phyloP scores from a whole-genome alignment of 2,888 invertebrate species.

The Aphidoletes aphidimyza region DNA sequence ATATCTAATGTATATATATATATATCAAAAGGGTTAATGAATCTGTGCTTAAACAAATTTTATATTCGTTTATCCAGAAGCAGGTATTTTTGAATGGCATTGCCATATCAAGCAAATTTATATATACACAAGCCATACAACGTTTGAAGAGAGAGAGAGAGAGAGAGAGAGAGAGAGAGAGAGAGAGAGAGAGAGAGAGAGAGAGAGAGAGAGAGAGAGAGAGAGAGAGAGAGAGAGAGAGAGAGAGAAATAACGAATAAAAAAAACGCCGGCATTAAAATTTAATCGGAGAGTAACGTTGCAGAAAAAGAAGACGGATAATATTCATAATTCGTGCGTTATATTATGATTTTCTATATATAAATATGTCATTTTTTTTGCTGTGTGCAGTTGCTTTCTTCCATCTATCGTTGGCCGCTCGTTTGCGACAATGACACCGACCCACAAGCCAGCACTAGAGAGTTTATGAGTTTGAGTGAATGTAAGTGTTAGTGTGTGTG shows the following conservation, averaged over 20 bases:
- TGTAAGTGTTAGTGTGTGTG: background rate
- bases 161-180: background rate
- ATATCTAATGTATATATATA: background rate
- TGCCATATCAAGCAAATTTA: background rate
- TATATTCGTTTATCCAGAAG: slow-evolving; percentile 45
- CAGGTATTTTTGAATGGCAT: too few species aligned
- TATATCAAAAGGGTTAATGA: slow-evolving; percentile 35
- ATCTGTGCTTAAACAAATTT: slow-evolving; percentile 36
- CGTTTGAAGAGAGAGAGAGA: background rate
- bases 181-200: background rate
- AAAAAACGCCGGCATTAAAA: slow-evolving; percentile 48
- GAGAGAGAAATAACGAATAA: background rate
- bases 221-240: background rate
- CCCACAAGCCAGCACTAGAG: too few species aligned
- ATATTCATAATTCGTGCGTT: slow-evolving; percentile 30
- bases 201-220: too few species aligned
- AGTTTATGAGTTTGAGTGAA: background rate
- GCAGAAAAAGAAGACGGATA: slow-evolving; percentile 48
- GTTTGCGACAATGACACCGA: background rate
- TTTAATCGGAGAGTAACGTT: slow-evolving; percentile 49
- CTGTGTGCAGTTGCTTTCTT: background rate
- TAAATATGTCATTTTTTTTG: slow-evolving; percentile 30
- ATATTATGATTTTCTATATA: slow-evolving; percentile 44
- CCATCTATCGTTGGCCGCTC: background rate
- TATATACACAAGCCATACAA: background rate